Percentiles rank a stretch among this genome's conserved stretches.
These are phyloP conservation scores for Lissocephala sabroskyi DNA, from an alignment of 2,888 invertebrate genomes.

Conservation along the genomic window DNA sequence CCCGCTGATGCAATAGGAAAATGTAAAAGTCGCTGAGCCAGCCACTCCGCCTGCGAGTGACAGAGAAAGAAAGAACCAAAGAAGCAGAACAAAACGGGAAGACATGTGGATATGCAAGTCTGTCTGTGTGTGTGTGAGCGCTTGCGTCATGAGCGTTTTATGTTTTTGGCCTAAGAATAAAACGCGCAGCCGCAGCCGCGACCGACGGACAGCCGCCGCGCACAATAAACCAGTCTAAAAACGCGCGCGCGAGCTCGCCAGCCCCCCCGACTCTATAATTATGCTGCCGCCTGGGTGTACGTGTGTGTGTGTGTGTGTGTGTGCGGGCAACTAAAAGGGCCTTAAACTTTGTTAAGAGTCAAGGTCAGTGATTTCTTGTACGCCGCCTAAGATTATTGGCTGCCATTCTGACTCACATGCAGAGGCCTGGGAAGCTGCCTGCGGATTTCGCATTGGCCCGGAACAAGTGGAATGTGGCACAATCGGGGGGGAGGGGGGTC, in stretches of 20 bases:
- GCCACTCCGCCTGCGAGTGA: conserved; percentile 23
- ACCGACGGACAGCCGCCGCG: conserved; percentile 12
- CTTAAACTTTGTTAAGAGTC: conserved; percentile 70
- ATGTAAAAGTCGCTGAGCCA: conserved; percentile 57
- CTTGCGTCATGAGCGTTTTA: conserved; percentile 59
- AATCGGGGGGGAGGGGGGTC: conserved; percentile 5
- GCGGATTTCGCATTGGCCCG: no score
- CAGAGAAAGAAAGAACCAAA: neutral
- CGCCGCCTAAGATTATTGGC: conserved; percentile 39
- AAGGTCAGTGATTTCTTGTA: conserved; percentile 68
- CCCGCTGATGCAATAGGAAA: conserved; percentile 52
- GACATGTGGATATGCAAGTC: neutral
- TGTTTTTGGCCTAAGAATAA: conserved; percentile 33
- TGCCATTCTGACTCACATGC: conserved; percentile 14
- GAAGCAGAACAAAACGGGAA: no score
- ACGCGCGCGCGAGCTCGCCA: conserved; percentile 31
- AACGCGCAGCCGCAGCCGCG: conserved; percentile 17
- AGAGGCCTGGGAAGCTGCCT: neutral
- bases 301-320: conserved; percentile 7
- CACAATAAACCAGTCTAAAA: conserved; percentile 54
- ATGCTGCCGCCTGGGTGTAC: conserved; percentile 19
- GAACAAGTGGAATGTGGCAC: conserved; percentile 50
- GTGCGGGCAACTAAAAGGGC: conserved; percentile 59
- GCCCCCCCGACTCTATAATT: conserved; percentile 17
- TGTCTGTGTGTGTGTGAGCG: conserved; percentile 17